These are phyloP conservation scores for Aplodontia rufa DNA, from an alignment of 2,113 vertebrate species.

Conservation along the genomic window DNA sequence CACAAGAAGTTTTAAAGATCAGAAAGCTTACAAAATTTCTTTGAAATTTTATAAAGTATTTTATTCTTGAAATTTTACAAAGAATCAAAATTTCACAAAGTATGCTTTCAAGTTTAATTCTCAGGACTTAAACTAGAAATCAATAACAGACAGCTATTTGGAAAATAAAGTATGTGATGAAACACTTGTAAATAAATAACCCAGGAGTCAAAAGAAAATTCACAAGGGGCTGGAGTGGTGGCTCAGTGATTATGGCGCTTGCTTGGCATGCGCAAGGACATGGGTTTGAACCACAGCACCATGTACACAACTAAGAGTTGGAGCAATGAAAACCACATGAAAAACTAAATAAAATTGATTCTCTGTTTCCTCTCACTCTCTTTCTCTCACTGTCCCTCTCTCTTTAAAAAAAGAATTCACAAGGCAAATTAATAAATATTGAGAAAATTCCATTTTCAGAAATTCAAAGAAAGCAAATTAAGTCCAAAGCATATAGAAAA, in stretches of 20 bases:
- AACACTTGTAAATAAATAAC: background rate
- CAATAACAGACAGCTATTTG: background rate
- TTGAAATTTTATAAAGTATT: background rate
- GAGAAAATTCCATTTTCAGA: conserved; percentile 5
- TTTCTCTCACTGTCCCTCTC: no score
- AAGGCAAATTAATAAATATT: no score
- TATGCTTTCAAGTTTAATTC: background rate
- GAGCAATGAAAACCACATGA: background rate
- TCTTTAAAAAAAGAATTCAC: no score
- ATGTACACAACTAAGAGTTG: no score
- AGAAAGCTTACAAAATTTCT: background rate
- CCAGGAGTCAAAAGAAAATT: background rate
- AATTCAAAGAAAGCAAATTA: background rate
- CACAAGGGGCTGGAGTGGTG: no score
- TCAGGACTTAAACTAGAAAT: background rate
- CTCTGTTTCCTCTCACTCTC: no score
- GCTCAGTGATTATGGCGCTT: no score
- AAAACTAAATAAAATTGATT: no score
- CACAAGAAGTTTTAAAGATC: background rate
- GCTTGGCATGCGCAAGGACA: no score
- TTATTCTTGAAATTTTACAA: background rate
- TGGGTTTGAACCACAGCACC: no score
- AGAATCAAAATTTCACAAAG: background rate
- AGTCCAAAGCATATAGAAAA: background rate
- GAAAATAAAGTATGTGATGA: background rate